Base-by-base conservation (phyloP, 2,797 vertebrate species). In the Furcifer pardalis region DNA sequence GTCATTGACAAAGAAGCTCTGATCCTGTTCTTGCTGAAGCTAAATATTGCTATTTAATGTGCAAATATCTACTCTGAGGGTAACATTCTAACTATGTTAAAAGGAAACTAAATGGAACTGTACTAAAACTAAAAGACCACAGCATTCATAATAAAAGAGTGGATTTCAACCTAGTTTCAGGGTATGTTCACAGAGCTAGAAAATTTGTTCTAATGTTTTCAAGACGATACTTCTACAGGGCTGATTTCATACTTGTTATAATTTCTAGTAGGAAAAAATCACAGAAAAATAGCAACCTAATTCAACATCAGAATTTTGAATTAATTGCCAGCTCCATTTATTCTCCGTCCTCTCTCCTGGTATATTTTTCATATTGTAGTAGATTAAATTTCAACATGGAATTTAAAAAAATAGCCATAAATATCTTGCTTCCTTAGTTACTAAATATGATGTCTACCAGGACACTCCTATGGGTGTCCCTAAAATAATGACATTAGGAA, bases 31-130 rank as follows among this genome's bases (percentile, higher is more conserved):
- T 32, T 68, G 19, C 37, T 49, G n/a, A 71, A 60, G 65, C 77
- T 78, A 84, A 78, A 78, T 44, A 35, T 25, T 72, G 23, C 37
- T 78, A 44, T 8, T 78, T 12, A 78, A 56, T 56, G 71, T 79
- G 66, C 72, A 84, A 35, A 6, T 8, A 12, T 37, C 66, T 62
- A 72, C 12, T 59, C 23, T 12, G 5, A 46, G 32, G 37, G n/a
- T 78, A 23, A 71, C 60, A 5, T 60, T 32, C 77, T 59, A 35
- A 49, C 27, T 62, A 21, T 71, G 32, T 79, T 62, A 46, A 79
- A 78, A 71, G 4, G 7, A 81, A 49, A 71, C 52, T 72, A 56
- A 19, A 52, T 15, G 17, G 52, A 23, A 71, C 42, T 71, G 25
- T 44, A 72, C 71, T 78, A 84, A 79, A 72, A 62, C 21, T n/a